A percentile compares a stretch with the other conserved stretches of the same genome.
Conservation (phyloP, 2,888 invertebrate species). For the Adineta ricciae region DNA sequence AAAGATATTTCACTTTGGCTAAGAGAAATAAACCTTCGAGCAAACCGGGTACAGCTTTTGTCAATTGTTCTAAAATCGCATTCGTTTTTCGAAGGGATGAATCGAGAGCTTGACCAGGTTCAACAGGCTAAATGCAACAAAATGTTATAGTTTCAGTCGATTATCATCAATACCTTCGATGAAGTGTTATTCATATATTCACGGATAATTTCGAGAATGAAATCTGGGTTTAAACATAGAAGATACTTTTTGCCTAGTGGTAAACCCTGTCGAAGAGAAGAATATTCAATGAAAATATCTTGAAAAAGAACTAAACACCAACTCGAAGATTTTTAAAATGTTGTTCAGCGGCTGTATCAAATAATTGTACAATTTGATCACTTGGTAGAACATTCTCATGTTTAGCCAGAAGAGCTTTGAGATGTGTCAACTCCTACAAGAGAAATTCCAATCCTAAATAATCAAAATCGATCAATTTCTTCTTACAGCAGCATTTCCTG, state of each 20-base stretch:
- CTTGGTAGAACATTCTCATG: conserved; percentile 43
- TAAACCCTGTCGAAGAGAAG: conserved; percentile 47
- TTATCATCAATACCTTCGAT: conserved; percentile 43
- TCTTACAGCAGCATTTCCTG: background rate
- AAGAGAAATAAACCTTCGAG: conserved; percentile 58
- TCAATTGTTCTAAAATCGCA: conserved; percentile 63
- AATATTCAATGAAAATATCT: too few species aligned
- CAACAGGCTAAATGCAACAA: conserved; percentile 56
- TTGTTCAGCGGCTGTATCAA: conserved; percentile 46
- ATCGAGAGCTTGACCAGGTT: conserved; percentile 53
- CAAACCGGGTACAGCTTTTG: conserved; percentile 71
- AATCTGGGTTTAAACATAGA: conserved; percentile 69
- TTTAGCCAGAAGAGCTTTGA: conserved; percentile 48
- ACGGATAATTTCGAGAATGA: conserved; percentile 66
- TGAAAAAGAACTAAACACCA: conserved; percentile 7
- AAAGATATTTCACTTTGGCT: conserved; percentile 69
- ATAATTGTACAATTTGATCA: conserved; percentile 44
- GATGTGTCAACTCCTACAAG: conserved; percentile 47
- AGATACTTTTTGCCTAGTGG: conserved; percentile 68
- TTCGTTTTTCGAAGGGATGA: conserved; percentile 56
- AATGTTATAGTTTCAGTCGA: background rate
- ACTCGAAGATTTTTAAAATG: conserved; percentile 48
- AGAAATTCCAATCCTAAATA: background rate
- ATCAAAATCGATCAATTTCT: background rate
- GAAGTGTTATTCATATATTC: conserved; percentile 64